Evolutionary conservation across 2,797 vertebrate species (phyloP).

Genomic region (Trichosurus vulpecula): DNA sequence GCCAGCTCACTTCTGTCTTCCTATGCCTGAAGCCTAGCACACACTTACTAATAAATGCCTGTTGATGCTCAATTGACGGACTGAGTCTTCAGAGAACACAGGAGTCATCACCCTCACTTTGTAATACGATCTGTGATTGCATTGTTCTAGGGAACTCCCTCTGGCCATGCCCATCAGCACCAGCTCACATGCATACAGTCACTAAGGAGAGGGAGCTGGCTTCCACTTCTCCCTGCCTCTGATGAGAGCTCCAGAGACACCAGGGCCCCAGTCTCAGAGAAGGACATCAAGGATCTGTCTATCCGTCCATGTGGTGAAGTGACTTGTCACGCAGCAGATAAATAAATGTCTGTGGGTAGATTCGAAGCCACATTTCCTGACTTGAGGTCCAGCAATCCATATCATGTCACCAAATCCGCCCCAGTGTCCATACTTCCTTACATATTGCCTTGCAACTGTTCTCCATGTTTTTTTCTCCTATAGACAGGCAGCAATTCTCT

Average conservation of each 20-base stretch:
- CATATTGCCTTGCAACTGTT: neutral
- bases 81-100: too few species aligned
- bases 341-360: fast-evolving
- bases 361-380: neutral
- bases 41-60: too few species aligned
- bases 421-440: neutral
- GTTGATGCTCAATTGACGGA: too few species aligned
- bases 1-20: too few species aligned
- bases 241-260: too few species aligned
- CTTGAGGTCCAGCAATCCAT: neutral
- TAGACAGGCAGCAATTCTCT: neutral
- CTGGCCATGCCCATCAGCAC: too few species aligned
- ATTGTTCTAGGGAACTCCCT: too few species aligned
- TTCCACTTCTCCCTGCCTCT: too few species aligned
- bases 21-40: neutral
- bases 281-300: too few species aligned
- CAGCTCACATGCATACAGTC: too few species aligned
- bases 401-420: neutral
- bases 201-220: too few species aligned
- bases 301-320: neutral
- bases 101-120: neutral
- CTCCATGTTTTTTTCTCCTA: neutral
- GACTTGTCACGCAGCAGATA: neutral
- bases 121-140: neutral
- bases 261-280: too few species aligned